phyloP scores from a whole-genome alignment of 2,113 vertebrate species.

The Amphilophus citrinellus region DNA sequence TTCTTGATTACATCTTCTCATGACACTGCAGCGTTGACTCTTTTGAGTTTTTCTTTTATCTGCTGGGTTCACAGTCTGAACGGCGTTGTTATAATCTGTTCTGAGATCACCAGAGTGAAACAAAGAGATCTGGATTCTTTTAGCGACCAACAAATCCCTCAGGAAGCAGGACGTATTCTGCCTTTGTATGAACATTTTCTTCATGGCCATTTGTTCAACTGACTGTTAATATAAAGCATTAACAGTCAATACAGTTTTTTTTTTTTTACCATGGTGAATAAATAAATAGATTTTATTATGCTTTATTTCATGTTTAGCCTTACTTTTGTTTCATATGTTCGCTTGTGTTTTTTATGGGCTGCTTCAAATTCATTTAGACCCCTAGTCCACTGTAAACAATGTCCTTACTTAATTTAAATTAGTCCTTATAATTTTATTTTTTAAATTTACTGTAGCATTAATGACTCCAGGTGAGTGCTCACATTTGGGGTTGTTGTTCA shows the following conservation, averaged over 20 bases:
- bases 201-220: not conserved
- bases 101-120: not conserved
- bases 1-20: constrained; percentile 13
- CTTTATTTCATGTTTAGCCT: not conserved
- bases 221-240: not conserved
- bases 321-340: not conserved
- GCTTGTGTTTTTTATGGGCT: not conserved
- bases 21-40: constrained; percentile 6
- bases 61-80: not conserved
- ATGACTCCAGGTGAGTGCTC: too few species aligned
- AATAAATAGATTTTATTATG: not conserved
- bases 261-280: not conserved
- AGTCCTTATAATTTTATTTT: not conserved
- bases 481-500: not conserved
- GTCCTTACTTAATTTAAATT: not conserved
- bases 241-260: too few species aligned
- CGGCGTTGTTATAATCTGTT: not conserved
- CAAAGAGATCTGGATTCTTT: not conserved
- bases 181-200: not conserved
- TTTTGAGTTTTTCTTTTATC: not conserved
- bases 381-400: too few species aligned
- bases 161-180: not conserved
- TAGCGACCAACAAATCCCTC: not conserved
- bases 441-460: not conserved
- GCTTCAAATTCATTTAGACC: not conserved